These are phyloP conservation scores for Barbus barbus DNA, from an alignment of 2,113 vertebrate genomes.

Conservation along the genomic window DNA sequence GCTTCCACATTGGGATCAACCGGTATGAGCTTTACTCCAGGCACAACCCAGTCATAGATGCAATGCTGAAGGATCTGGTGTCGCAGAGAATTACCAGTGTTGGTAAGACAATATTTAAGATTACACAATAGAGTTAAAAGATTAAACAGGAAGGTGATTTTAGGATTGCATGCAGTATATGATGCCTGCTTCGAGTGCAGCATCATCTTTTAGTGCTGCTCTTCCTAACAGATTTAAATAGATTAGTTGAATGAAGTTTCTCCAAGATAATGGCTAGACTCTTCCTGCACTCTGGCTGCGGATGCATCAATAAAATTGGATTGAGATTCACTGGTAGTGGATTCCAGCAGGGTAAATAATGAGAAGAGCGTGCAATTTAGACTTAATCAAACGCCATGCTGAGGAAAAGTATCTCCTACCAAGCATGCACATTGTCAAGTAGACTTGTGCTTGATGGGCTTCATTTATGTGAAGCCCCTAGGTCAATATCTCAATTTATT, in stretches of 20 bases:
- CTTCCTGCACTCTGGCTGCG: background rate
- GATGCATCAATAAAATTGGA: conserved; percentile 34
- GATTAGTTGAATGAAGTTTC: conserved; percentile 17
- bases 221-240: conserved; percentile 17
- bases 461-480: background rate
- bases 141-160: background rate
- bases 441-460: conserved; percentile 22
- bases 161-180: too few species aligned
- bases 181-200: background rate
- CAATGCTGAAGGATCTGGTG: conserved; percentile 88
- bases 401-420: conserved; percentile 35
- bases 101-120: conserved; percentile 78
- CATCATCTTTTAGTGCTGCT: too few species aligned
- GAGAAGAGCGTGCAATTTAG: conserved; percentile 36
- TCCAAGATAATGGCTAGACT: conserved; percentile 17
- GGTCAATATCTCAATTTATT: conserved; percentile 11
- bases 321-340: conserved; percentile 34
- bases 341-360: conserved; percentile 38
- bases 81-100: conserved; percentile 94
- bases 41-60: conserved; percentile 88
- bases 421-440: conserved; percentile 15
- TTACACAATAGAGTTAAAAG: background rate
- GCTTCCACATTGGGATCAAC: conserved; percentile 97
- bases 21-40: conserved; percentile 94
- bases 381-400: conserved; percentile 40